A percentile compares a stretch with the other conserved stretches of the same genome.
phyloP scores from a whole-genome alignment of 2,113 vertebrate species.

The Etia nguti region DNA sequence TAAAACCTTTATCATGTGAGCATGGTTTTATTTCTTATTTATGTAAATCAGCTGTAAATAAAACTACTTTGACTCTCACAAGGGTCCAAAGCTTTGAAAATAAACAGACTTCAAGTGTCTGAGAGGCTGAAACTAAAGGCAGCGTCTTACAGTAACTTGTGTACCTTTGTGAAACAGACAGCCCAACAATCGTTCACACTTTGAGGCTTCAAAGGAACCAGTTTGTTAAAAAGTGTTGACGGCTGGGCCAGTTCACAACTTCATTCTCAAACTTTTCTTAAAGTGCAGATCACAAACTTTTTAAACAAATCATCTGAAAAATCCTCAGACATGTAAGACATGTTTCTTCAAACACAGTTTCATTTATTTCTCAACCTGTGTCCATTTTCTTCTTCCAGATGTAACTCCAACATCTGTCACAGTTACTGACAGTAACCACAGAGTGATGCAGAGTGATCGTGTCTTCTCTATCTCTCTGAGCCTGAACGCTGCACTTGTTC shows the following conservation, averaged over 20 bases:
- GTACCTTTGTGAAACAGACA: neutral
- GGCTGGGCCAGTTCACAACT: neutral
- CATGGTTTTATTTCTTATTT: neutral
- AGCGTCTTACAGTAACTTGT: neutral
- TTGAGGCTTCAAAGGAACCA: neutral
- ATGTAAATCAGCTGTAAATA: neutral
- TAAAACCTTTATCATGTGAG: neutral
- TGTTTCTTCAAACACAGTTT: neutral
- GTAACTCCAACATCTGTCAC: too few relatives aligned
- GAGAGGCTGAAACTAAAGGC: neutral
- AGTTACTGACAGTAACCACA: too few relatives aligned
- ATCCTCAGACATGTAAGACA: neutral
- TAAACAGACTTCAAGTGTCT: fast-evolving
- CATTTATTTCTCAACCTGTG: neutral
- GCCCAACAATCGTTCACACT: neutral
- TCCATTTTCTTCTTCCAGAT: neutral
- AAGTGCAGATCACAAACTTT: neutral
- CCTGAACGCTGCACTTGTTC: neutral
- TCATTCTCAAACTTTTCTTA: neutral
- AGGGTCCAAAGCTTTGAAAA: fast-evolving
- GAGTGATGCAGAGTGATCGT: fast-evolving
- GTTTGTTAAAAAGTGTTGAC: neutral
- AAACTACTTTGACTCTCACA: neutral
- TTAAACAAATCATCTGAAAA: neutral
- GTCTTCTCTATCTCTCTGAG: neutral